Percentiles rank a stretch among this genome's conserved stretches.
Conservation (phyloP, 2,797 vertebrate species). For the Aviceda leuphotes region DNA sequence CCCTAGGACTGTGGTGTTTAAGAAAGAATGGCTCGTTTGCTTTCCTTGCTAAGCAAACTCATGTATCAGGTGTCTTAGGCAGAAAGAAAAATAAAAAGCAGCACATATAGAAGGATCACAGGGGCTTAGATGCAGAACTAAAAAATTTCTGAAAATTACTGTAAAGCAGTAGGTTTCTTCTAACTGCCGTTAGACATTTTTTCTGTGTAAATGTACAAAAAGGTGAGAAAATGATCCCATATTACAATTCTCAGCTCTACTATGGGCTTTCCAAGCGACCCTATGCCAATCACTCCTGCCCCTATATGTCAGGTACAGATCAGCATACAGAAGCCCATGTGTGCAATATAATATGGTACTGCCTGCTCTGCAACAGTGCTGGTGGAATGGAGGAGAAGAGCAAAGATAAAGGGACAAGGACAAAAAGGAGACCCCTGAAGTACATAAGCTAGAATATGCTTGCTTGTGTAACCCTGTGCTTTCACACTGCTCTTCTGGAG, state of each 20-base stretch:
- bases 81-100: background rate
- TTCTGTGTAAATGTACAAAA: background rate
- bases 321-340: accelerated
- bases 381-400: background rate
- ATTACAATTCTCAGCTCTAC: background rate
- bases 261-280: background rate
- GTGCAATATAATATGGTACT: background rate
- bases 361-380: background rate
- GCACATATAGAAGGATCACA: background rate
- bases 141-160: background rate
- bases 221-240: background rate
- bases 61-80: background rate
- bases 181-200: background rate
- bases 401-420: background rate
- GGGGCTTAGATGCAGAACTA: background rate
- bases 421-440: background rate
- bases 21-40: background rate
- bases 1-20: background rate
- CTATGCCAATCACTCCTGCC: background rate
- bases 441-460: background rate
- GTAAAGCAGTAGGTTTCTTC: background rate
- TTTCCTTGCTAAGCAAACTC: background rate
- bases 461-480: background rate
- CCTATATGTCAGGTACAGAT: background rate
- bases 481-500: background rate